Base-by-base conservation (phyloP, 2,888 invertebrate genomes). In the Cheilosia urbana region DNA sequence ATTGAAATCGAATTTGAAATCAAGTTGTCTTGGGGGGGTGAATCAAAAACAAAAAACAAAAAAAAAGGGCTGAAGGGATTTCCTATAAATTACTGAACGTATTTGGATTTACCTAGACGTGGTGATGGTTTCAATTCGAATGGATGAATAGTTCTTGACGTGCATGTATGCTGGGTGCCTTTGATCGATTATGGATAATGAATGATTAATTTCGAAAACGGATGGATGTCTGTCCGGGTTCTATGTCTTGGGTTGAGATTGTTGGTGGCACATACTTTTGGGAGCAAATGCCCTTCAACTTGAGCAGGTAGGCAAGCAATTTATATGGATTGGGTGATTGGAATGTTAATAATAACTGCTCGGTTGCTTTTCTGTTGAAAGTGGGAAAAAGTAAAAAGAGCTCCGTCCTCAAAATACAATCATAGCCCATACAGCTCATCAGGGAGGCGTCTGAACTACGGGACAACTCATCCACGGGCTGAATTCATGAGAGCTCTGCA, bases 1-100 rank as follows among this genome's bases (percentile, higher is more conserved):
- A 85, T 85, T 85, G 85, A 85, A 85, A 85, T 85, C 85, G 85
- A 85, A 85, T 85, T 85, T 81, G 72, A 81, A 85, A 85, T 85
- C 85, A 85, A 76, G 68, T 81, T 72, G 51, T 71, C 65, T 53
- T 37, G 37, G 21, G 19, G 19, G 69, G 55, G 58, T 15, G 30
- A n/a, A 11, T 15, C 27, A 7, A 79, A 51, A 71, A 51, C 2
- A 24, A 24, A 24, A 24, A 24, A 3, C 2, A 27, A 27, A 27
- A 27, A 15, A 49, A 58, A 40, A 66, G 11, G 6, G 40, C 69
- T 40, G 58, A 55, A 53, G 65, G 57, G 47, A 60, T 55, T 71
- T 34, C 76, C 72, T 62, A 85, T 85, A 77, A 85, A 85, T 85
- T 72, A 85, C 71, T 81, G 57, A 76, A 81, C 66, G 47, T 72